Conservation (phyloP, 2,888 invertebrate species). For the Cylloceria caligata region DNA sequence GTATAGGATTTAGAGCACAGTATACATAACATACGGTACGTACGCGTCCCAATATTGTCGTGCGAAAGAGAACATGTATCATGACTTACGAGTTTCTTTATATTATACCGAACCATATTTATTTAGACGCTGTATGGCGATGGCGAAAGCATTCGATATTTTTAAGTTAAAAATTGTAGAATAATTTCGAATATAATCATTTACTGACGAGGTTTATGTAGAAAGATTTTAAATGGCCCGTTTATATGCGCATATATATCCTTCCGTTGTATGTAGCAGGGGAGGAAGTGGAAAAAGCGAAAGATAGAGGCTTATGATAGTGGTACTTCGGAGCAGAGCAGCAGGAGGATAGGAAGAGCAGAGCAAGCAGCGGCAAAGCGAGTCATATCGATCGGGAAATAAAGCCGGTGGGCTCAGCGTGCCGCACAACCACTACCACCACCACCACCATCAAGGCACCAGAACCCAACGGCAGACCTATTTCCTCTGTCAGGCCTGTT, state of each 20-base stretch:
- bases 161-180: slow-evolving; percentile 8
- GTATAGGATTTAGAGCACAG: too few species aligned
- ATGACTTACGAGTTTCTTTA: background rate
- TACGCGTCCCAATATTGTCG: background rate
- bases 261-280: slow-evolving; percentile 48
- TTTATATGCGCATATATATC: slow-evolving; percentile 64
- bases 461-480: slow-evolving; percentile 76
- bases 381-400: slow-evolving; percentile 79
- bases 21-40: slow-evolving; percentile 1
- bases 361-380: slow-evolving; percentile 71
- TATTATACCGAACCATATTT: background rate
- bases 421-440: slow-evolving; percentile 59
- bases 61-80: background rate
- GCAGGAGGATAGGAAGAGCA: slow-evolving; percentile 47
- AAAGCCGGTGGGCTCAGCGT: slow-evolving; percentile 74
- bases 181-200: slow-evolving; percentile 43
- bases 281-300: slow-evolving; percentile 59
- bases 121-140: background rate
- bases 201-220: slow-evolving; percentile 15
- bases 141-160: background rate
- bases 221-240: slow-evolving; percentile 54
- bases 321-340: slow-evolving; percentile 58
- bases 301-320: slow-evolving; percentile 65
- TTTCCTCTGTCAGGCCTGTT: slow-evolving; percentile 80
- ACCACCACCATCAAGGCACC: slow-evolving; percentile 56